A percentile compares a stretch with the other conserved stretches of the same genome.
Evolutionary conservation across 2,113 vertebrate species (phyloP).

Genomic region (Misgurnus anguillicaudatus): DNA sequence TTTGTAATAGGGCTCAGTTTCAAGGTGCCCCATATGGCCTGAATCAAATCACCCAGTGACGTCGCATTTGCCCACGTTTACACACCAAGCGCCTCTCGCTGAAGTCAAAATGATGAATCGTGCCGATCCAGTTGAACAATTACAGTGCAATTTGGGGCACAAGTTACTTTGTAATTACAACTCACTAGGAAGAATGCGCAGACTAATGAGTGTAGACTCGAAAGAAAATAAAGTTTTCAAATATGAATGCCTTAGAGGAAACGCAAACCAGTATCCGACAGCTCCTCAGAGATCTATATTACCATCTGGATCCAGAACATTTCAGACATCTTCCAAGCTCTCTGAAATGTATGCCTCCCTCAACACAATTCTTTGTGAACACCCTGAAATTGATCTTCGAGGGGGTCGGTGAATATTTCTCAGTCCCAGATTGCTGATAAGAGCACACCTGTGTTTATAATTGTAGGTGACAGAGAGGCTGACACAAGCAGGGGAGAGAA

Average conservation of each 20-base stretch:
- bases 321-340: background rate
- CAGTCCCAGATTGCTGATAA: slow-evolving; percentile 45
- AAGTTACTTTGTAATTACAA: slow-evolving; percentile 57
- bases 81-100: slow-evolving; percentile 56
- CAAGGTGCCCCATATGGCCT: slow-evolving; percentile 40
- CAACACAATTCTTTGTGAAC: slow-evolving; percentile 25
- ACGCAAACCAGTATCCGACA: background rate
- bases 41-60: slow-evolving; percentile 65
- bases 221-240: slow-evolving; percentile 48
- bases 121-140: slow-evolving; percentile 69
- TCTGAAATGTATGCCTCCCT: background rate
- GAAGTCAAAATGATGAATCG: slow-evolving; percentile 74
- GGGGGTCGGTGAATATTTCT: slow-evolving; percentile 21
- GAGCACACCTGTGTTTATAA: slow-evolving; percentile 16
- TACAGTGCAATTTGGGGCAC: slow-evolving; percentile 63
- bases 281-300: background rate
- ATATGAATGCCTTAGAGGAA: slow-evolving; percentile 46
- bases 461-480: slow-evolving; percentile 22
- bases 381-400: slow-evolving; percentile 4
- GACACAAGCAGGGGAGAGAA: slow-evolving; percentile 21
- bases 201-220: slow-evolving; percentile 58
- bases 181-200: slow-evolving; percentile 53
- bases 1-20: background rate
- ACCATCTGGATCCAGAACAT: background rate
- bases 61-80: slow-evolving; percentile 54